Evolutionary conservation across 1,140 invertebrate species (phyloP).

Genomic region (Lordiphosa collinella): DNA sequence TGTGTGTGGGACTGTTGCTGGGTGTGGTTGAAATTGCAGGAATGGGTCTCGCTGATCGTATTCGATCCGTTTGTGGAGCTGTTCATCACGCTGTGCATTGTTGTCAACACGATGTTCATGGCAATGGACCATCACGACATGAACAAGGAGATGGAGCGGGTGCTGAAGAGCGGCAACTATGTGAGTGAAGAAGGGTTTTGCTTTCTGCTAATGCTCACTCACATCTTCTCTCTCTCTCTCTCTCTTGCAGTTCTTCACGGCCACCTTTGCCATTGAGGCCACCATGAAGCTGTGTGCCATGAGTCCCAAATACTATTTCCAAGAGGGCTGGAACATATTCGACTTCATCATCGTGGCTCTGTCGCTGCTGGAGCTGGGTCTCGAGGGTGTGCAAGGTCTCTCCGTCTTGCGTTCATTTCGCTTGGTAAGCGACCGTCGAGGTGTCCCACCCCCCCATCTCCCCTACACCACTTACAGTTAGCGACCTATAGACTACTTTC

Average conservation of each 20-base stretch:
- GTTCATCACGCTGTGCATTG: slow-evolving; percentile 98
- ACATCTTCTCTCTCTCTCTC: background rate
- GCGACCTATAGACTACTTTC: too few relatives aligned
- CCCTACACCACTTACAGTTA: background rate
- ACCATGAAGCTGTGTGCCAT: slow-evolving; percentile 96
- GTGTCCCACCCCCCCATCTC: background rate
- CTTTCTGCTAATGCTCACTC: slow-evolving; percentile 9
- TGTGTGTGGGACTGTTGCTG: slow-evolving; percentile 98
- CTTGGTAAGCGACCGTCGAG: slow-evolving; percentile 87
- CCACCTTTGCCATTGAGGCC: slow-evolving; percentile 98
- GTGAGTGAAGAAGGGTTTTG: too few relatives aligned
- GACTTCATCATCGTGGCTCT: slow-evolving; percentile 98
- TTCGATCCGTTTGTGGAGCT: slow-evolving; percentile 99
- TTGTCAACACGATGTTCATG: slow-evolving; percentile 99
- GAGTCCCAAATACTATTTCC: slow-evolving; percentile 98
- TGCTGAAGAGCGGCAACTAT: slow-evolving; percentile 96
- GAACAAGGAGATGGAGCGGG: slow-evolving; percentile 90
- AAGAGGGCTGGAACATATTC: slow-evolving; percentile 99
- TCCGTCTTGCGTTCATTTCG: slow-evolving; percentile 98
- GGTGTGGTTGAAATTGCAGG: slow-evolving; percentile 94
- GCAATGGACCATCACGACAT: slow-evolving; percentile 97
- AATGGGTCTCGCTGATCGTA: slow-evolving; percentile 93
- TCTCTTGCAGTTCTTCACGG: slow-evolving; percentile 94
- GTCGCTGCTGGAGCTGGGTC: slow-evolving; percentile 94
- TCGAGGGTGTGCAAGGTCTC: slow-evolving; percentile 96